Percentiles rank a stretch among this genome's conserved stretches.
These are phyloP conservation scores for Ailuropoda melanoleuca DNA, from an alignment of 2,113 vertebrate species.

Conservation along the genomic window DNA sequence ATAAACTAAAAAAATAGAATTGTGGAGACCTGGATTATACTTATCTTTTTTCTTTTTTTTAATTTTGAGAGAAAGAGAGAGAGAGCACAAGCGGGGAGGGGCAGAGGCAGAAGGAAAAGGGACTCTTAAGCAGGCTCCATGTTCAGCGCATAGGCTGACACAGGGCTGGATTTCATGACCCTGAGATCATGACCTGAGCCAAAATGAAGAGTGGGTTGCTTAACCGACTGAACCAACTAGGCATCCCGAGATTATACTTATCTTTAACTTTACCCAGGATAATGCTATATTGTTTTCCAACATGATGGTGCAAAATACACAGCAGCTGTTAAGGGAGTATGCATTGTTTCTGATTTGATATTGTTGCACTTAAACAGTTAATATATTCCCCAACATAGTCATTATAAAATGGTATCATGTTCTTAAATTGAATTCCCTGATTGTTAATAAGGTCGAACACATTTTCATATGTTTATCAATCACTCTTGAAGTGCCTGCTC, in stretches of 20 bases:
- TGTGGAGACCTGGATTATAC: background rate
- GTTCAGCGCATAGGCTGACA: background rate
- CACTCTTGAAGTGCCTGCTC: background rate
- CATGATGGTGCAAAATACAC: background rate
- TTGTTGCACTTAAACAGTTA: background rate
- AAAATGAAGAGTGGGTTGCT: background rate
- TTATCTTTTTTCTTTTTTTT: too few relatives aligned
- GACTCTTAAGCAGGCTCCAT: background rate
- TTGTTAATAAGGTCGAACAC: background rate
- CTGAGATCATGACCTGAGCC: background rate
- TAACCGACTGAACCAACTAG: background rate
- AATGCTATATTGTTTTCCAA: background rate
- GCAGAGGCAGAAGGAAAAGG: background rate
- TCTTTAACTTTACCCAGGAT: background rate
- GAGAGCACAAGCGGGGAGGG: background rate
- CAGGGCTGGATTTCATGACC: background rate
- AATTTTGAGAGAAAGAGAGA: background rate
- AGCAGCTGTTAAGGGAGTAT: background rate
- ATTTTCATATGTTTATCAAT: background rate
- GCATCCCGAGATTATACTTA: background rate
- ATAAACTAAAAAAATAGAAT: background rate
- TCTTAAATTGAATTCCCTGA: background rate
- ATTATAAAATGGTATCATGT: background rate
- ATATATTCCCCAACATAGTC: background rate
- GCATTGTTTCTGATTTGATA: background rate